Evolutionary conservation across 2,888 invertebrate species (phyloP).

Genomic region (Andrena bicolor): DNA sequence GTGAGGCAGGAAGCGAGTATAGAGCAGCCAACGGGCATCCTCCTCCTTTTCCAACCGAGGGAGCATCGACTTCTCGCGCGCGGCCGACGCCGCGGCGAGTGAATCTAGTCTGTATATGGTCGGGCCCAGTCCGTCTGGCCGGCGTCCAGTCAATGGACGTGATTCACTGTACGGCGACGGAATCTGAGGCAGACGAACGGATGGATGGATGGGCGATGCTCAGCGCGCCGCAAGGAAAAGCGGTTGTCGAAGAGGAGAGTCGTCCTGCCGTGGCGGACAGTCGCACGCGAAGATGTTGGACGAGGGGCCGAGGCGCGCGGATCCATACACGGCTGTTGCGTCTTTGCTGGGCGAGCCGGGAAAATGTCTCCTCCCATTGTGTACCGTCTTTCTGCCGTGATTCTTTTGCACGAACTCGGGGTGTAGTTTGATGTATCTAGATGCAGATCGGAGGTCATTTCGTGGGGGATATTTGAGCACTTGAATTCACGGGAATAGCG

Average conservation of each 20-base stretch:
- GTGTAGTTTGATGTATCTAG: too few relatives aligned
- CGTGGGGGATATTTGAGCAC: too few relatives aligned
- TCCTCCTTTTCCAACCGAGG: conserved; percentile 32
- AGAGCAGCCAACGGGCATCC: conserved; percentile 19
- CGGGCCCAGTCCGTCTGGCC: conserved; percentile 77
- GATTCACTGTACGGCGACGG: conserved; percentile 77
- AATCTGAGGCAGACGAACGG: conserved; percentile 58
- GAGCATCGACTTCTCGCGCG: conserved; percentile 61
- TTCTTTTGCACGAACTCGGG: too few relatives aligned
- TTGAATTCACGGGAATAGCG: too few relatives aligned
- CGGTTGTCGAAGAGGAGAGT: conserved; percentile 7
- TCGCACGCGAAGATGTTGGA: conserved; percentile 9
- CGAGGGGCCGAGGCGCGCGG: not conserved
- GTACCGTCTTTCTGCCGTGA: too few relatives aligned
- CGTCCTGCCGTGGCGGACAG: conserved; percentile 1
- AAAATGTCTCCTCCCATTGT: too few relatives aligned
- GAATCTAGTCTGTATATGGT: conserved; percentile 83
- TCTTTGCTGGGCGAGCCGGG: too few relatives aligned
- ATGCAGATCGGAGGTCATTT: too few relatives aligned
- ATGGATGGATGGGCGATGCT: conserved; percentile 27
- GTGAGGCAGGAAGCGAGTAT: conserved; percentile 53
- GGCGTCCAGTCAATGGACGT: conserved; percentile 81
- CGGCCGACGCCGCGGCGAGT: conserved; percentile 68
- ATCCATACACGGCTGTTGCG: not conserved
- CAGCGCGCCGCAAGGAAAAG: conserved; percentile 32